These are phyloP conservation scores for Amia ocellicauda DNA, from an alignment of 2,113 vertebrate species.

Conservation along the genomic window DNA sequence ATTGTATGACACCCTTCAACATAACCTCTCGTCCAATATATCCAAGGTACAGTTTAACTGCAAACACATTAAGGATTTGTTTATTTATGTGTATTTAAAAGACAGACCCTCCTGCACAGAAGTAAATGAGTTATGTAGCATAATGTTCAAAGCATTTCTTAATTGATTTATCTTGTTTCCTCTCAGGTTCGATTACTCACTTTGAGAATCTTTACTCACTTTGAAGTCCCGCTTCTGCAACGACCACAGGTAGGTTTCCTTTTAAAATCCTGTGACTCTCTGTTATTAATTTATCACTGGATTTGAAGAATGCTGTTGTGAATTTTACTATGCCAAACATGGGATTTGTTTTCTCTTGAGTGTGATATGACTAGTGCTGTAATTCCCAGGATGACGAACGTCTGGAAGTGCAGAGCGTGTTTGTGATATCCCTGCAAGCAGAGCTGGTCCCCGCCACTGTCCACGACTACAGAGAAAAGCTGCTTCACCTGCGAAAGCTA, in stretches of 20 bases:
- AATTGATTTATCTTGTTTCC: slow-evolving; percentile 19
- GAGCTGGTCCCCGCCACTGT: slow-evolving; percentile 88
- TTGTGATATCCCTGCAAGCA: slow-evolving; percentile 79
- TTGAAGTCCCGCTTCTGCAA: slow-evolving; percentile 66
- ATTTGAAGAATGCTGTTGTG: too few species aligned
- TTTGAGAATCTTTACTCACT: slow-evolving; percentile 85
- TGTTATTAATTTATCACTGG: too few species aligned
- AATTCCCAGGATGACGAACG: slow-evolving; percentile 65
- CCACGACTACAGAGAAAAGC: slow-evolving; percentile 90
- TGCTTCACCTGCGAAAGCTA: slow-evolving; percentile 86
- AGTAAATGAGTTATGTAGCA: background rate
- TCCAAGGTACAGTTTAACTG: slow-evolving; percentile 69
- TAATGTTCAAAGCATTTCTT: background rate
- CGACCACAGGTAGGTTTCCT: slow-evolving; percentile 67
- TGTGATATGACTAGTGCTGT: background rate
- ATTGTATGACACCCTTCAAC: slow-evolving; percentile 71
- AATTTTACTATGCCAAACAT: background rate
- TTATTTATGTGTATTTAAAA: background rate
- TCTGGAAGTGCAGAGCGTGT: slow-evolving; percentile 66
- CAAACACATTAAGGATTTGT: background rate
- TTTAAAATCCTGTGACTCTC: background rate
- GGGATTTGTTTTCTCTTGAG: background rate
- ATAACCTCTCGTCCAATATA: slow-evolving; percentile 82
- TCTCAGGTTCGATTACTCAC: slow-evolving; percentile 84
- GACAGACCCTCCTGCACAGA: background rate